Conservation (phyloP, 2,113 vertebrate species). For the Hemicordylus capensis region DNA sequence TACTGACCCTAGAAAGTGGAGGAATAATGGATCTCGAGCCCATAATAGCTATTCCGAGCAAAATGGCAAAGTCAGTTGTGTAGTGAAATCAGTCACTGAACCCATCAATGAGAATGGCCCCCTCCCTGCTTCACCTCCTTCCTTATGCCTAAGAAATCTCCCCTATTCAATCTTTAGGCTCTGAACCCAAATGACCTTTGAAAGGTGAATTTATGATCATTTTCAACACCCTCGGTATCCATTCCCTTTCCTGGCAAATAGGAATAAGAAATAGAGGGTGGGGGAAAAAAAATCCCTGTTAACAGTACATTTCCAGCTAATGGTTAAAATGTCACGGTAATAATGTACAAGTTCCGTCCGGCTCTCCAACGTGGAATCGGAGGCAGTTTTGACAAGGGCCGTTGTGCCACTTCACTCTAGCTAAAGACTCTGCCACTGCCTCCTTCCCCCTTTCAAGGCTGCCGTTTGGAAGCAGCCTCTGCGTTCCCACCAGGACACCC, state of each 20-base stretch:
- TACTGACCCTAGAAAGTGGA: constrained; percentile 66
- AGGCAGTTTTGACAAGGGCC: constrained; percentile 44
- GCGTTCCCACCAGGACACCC: constrained; percentile 67
- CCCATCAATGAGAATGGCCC: constrained; percentile 69
- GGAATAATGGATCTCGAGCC: constrained; percentile 56
- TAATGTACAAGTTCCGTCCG: constrained; percentile 58
- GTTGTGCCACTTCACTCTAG: constrained; percentile 54
- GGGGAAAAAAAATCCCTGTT: constrained; percentile 11
- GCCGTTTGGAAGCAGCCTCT: constrained; percentile 75
- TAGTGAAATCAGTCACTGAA: constrained; percentile 66
- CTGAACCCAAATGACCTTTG: constrained; percentile 70
- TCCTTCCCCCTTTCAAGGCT: constrained; percentile 69
- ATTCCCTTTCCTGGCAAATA: constrained; percentile 65
- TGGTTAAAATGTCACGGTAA: constrained; percentile 73
- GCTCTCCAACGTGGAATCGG: constrained; percentile 56
- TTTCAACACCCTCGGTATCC: constrained; percentile 63
- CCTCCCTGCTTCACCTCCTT: constrained; percentile 55
- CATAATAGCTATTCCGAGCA: constrained; percentile 68
- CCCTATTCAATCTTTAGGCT: constrained; percentile 65
- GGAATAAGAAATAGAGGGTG: constrained; percentile 64
- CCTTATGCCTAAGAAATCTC: constrained; percentile 52
- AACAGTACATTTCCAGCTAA: constrained; percentile 67
- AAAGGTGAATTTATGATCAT: constrained; percentile 72
- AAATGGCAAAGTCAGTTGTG: constrained; percentile 69
- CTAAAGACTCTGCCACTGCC: constrained; percentile 65